These are phyloP conservation scores for Dynastes tityus DNA, from an alignment of 2,888 invertebrate species.

Conservation along the genomic window DNA sequence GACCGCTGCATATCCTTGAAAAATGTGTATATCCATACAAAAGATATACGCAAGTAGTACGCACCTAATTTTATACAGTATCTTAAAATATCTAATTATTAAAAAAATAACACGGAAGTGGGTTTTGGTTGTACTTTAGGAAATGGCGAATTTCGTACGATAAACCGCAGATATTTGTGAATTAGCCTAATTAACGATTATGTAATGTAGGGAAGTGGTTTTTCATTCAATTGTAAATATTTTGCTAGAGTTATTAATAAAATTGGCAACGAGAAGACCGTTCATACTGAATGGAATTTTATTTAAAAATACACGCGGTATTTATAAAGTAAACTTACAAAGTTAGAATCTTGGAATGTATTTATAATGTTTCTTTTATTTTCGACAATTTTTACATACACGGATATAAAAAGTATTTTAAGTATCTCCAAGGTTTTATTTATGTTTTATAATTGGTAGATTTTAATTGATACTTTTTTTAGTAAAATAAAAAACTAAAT, in stretches of 20 bases:
- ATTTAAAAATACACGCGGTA: conserved; percentile 9
- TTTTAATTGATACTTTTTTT: too few species aligned
- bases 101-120: conserved; percentile 24
- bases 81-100: background rate
- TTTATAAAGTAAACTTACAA: too few species aligned
- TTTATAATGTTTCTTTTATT: too few species aligned
- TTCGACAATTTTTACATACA: too few species aligned
- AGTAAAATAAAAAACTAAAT: too few species aligned
- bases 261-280: background rate
- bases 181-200: conserved; percentile 35
- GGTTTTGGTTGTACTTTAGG: conserved; percentile 30
- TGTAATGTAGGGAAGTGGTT: conserved; percentile 35
- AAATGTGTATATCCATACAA: too few species aligned
- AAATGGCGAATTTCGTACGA: conserved; percentile 32
- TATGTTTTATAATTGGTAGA: too few species aligned
- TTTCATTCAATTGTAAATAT: conserved; percentile 34
- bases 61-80: background rate
- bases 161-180: conserved; percentile 25
- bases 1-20: background rate
- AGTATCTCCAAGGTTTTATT: too few species aligned
- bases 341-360: too few species aligned
- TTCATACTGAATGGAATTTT: conserved; percentile 8
- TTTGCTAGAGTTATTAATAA: conserved; percentile 1
- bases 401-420: too few species aligned
- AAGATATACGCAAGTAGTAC: background rate